These are phyloP conservation scores for Perdix hodgsoniae DNA, from an alignment of 2,797 vertebrate species.

Conservation along the genomic window DNA sequence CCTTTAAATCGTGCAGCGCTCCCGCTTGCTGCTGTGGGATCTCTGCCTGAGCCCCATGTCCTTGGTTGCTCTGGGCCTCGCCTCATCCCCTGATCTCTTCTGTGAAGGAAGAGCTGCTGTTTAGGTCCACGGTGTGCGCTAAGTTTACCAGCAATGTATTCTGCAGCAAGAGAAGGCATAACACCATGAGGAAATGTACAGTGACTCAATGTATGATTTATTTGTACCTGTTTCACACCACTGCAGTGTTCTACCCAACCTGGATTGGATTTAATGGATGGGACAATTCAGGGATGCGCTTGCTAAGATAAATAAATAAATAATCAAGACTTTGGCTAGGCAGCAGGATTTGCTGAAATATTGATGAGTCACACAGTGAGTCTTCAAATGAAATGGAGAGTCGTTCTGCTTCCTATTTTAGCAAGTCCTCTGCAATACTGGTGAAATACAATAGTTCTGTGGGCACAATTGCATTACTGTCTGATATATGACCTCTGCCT, in stretches of 20 bases:
- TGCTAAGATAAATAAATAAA: not conserved
- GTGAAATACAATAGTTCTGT: not conserved
- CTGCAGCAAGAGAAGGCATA: not conserved
- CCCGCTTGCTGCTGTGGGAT: not conserved
- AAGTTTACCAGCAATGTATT: not conserved
- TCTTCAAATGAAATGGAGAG: not conserved
- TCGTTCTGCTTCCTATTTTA: not conserved
- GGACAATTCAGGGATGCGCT: not conserved
- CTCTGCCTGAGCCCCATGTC: not conserved
- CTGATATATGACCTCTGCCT: not conserved
- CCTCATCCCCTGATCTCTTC: not conserved
- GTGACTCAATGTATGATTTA: not conserved
- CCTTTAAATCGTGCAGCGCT: not conserved
- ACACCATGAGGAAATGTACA: rapidly evolving
- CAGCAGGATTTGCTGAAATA: not conserved
- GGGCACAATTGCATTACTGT: not conserved
- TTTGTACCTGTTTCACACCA: rapidly evolving
- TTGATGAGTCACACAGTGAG: not conserved
- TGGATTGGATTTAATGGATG: not conserved
- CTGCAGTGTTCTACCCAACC: not conserved
- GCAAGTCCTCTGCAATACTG: not conserved
- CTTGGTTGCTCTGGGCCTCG: constrained; percentile 7
- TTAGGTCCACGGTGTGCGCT: not conserved
- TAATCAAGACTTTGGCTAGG: not conserved
- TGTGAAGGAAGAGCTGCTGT: not conserved